Base-by-base conservation (phyloP, 2,888 invertebrate genomes). In the Acronicta aceris region DNA sequence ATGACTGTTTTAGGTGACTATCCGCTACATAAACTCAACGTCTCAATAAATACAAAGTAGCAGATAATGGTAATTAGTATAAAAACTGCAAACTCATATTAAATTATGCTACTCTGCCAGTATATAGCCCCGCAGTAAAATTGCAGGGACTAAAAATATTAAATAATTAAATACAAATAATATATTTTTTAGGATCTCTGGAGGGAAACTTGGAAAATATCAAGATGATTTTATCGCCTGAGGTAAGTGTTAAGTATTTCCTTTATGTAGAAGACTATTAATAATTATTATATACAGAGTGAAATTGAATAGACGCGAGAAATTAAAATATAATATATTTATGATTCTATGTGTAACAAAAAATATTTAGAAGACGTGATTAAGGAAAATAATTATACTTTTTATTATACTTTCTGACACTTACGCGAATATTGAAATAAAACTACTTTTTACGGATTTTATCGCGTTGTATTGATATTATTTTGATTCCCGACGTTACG, bases 161-260 rank as follows among this genome's bases (percentile, higher is more conserved):
- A 5, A 13, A 9, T 8, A 42, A 33, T 16, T 30, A 21, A 0
- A 13, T 42, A 36, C 13, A 1, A 13, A 5, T 4, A 27, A 30
- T 1, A 38, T 25, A 33, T 36, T 15, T 25, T 12, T 25, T 50
- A 68, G 73, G 59, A 67, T 59, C 59, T 30, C 36, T 53, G 67
- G 33, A 51, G 33, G 38, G 15, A 16, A 17, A 30, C 8, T 41
- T 43, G 17, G 10, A 27, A 27, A 36, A 43, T 17, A 58, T 51
- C 41, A 56, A 38, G 47, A 72, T 66, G 70, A 41, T 72, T 51
- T 41, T 51, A 51, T 38, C 51, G 1, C 5, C 49, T 3, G 25
- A 71, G 68, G 71, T 71, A n/a, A 56, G 71, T 61, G 25, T 13
- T 2, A 41, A 17, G 21, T 21, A 43, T 42, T 36, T 50, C 25